Evolutionary conservation across 2,797 vertebrate genomes (phyloP).

Genomic region (Hemibagrus guttatus): DNA sequence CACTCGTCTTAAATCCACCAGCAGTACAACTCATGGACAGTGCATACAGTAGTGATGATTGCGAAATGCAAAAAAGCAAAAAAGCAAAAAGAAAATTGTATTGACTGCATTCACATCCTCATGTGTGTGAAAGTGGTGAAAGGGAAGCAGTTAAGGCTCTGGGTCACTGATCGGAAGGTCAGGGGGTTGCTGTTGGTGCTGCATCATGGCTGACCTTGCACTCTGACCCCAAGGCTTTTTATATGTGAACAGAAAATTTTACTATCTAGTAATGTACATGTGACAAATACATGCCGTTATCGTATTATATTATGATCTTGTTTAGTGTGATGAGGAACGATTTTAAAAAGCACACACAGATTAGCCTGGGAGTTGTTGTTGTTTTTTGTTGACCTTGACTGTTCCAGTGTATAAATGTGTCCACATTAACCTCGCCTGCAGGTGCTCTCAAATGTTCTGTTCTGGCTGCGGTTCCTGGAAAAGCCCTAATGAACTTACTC

Average conservation of each 20-base stretch:
- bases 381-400: constrained; percentile 4
- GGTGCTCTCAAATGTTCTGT: not conserved
- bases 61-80: too few relatives aligned
- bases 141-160: too few relatives aligned
- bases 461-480: not conserved
- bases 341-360: not conserved
- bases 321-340: not conserved
- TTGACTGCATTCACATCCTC: too few relatives aligned
- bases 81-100: too few relatives aligned
- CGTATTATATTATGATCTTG: not conserved
- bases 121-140: too few relatives aligned
- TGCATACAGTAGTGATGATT: too few relatives aligned
- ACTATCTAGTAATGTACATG: too few relatives aligned
- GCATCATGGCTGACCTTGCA: too few relatives aligned
- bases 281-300: not conserved
- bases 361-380: not conserved
- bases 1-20: not conserved
- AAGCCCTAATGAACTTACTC: constrained; percentile 24
- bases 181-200: too few relatives aligned
- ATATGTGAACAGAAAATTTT: too few relatives aligned
- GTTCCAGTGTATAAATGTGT: constrained; percentile 3
- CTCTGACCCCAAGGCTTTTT: too few relatives aligned
- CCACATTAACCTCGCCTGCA: constrained; percentile 10
- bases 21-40: not conserved
- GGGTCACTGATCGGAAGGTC: too few relatives aligned